Evolutionary conservation across 2,888 invertebrate species (phyloP), one percentile per base, ranked within the genome.

Genomic region (Agelastica alni): DNA sequence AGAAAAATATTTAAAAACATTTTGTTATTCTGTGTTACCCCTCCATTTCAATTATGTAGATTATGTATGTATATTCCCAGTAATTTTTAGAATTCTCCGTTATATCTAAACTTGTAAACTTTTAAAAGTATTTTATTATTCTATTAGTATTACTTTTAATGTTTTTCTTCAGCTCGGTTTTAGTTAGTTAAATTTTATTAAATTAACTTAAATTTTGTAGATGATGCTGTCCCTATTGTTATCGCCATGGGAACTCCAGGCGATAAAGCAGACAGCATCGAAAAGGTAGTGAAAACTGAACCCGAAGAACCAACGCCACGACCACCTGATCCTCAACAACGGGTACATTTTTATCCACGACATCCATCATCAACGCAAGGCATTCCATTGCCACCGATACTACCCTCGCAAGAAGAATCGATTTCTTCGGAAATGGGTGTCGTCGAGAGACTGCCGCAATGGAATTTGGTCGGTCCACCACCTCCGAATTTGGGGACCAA

Each of bases 201-300:
- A n/a, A n/a, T n/a, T n/a, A n/a, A n/a, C n/a, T n/a, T n/a, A n/a
- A 26, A 26, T 9, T 39, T 73, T 72, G 10, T 63, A 77, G 77
- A 77, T 77, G 76, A 77, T 77, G 77, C 74, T 76, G 76, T 69
- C 71, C 67, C 69, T 69, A 73, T 72, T 77, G 76, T 70, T 74
- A 74, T 76, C 76, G 76, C 76, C 76, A 77, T 77, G 77, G 77
- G 76, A 75, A 77, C 77, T 74, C 77, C 77, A 74, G 77, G 76
- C 76, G 77, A 77, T 75, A 73, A 74, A 70, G 65, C 67, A 61
- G 65, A 70, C 66, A 65, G 72, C 67, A 62, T 69, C 68, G 69
- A 72, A 73, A 70, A 75, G 74, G 74, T 72, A 66, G 63, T 56
- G 55, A 56, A 60, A 43, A 52, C 49, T 53, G 54, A 58, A 36